Percentiles rank a stretch among this genome's conserved stretches.
Evolutionary conservation across 2,113 vertebrate species (phyloP).

Genomic region (Ailurus styani): DNA sequence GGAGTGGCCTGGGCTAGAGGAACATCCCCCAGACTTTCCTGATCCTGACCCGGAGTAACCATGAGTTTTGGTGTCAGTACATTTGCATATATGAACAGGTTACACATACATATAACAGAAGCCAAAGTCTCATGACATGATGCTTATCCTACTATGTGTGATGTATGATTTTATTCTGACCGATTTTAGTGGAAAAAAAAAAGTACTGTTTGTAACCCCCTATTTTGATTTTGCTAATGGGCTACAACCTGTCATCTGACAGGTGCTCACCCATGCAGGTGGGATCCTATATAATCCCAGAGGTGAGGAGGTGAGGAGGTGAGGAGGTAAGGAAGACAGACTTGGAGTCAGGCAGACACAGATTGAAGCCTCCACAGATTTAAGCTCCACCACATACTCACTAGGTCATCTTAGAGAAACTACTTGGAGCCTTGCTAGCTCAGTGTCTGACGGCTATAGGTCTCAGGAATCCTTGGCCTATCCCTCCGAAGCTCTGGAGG

Average conservation of each 20-base stretch:
- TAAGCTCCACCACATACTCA: not conserved
- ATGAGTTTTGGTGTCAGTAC: not conserved
- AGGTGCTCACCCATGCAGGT: not conserved
- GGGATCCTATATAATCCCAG: not conserved
- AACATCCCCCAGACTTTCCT: not conserved
- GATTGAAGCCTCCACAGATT: not conserved
- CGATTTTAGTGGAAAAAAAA: not conserved
- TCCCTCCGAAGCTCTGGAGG: not conserved
- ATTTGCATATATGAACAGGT: too few species aligned
- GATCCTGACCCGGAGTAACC: not conserved
- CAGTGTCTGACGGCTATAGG: not conserved
- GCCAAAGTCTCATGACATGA: not conserved
- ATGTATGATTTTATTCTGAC: not conserved
- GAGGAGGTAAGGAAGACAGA: not conserved
- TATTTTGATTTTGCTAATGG: not conserved
- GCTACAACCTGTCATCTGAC: not conserved
- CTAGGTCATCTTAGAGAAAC: not conserved
- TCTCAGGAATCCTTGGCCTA: not conserved
- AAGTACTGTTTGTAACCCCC: not conserved
- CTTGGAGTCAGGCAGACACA: not conserved
- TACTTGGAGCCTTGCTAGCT: not conserved
- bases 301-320: too few species aligned
- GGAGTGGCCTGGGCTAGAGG: not conserved
- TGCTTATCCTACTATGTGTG: not conserved
- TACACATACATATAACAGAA: not conserved